phyloP scores from a whole-genome alignment of 2,113 vertebrate species.

The Lontra canadensis region DNA sequence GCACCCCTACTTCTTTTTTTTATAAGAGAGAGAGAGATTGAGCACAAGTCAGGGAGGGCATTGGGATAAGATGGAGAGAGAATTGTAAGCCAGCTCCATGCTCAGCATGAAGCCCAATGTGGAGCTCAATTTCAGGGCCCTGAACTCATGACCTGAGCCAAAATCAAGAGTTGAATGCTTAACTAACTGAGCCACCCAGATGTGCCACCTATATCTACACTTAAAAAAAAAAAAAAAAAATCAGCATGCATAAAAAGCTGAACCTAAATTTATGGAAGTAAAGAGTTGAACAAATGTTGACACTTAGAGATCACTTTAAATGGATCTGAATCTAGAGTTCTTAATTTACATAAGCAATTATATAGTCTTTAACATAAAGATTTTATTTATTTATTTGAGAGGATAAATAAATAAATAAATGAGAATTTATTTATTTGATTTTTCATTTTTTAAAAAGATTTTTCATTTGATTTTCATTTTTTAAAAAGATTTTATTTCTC shows the following conservation, averaged over 20 bases:
- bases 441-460: no score
- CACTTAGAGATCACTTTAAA: not conserved
- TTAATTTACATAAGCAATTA: conserved; percentile 1
- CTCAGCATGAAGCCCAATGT: not conserved
- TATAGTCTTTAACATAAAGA: not conserved
- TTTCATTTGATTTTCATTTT: no score
- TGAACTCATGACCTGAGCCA: not conserved
- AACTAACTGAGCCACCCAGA: not conserved
- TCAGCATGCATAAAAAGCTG: not conserved
- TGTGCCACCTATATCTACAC: not conserved
- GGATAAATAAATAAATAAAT: no score
- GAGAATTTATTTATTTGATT: no score
- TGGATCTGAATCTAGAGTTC: not conserved
- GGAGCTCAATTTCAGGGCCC: not conserved
- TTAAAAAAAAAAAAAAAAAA: not conserved
- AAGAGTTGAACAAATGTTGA: not conserved
- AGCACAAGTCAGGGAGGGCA: not conserved
- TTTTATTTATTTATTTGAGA: no score
- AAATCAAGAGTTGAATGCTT: not conserved
- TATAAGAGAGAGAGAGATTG: not conserved
- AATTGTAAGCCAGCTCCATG: not conserved
- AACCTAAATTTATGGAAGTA: not conserved
- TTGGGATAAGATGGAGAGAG: not conserved
- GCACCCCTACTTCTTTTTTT: no score
- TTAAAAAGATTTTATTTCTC: no score